A percentile compares a stretch with the other conserved stretches of the same genome.
Evolutionary conservation across 2,113 vertebrate genomes (phyloP).

Genomic region (Gadus macrocephalus): DNA sequence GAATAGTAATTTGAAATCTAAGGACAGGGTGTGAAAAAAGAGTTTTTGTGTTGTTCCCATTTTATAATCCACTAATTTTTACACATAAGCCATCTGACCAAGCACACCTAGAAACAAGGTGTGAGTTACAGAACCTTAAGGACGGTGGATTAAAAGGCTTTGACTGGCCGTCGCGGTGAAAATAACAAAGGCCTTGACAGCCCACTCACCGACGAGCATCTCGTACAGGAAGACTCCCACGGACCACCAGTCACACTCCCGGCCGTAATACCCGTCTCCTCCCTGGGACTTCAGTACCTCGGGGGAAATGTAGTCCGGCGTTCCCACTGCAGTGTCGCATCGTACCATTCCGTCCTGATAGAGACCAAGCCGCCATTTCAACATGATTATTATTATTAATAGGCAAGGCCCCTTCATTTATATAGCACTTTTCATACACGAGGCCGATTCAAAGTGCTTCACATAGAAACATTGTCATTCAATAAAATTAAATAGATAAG

Average conservation of each 20-base stretch:
- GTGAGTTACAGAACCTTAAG: background rate
- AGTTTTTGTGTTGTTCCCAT: too few relatives aligned
- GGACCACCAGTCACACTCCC: constrained; percentile 99
- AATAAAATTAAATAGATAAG: too few relatives aligned
- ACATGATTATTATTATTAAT: background rate
- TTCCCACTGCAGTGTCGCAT: constrained; percentile 97
- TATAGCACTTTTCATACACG: too few relatives aligned
- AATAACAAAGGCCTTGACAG: background rate
- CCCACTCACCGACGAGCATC: constrained; percentile 95
- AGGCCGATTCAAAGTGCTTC: too few relatives aligned
- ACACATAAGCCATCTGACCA: too few relatives aligned
- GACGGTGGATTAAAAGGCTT: background rate
- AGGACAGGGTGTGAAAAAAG: too few relatives aligned
- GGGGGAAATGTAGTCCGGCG: constrained; percentile 98
- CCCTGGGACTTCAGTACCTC: constrained; percentile 99
- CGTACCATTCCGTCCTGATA: constrained; percentile 97
- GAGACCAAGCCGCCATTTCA: background rate
- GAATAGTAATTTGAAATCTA: too few relatives aligned
- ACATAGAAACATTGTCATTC: too few relatives aligned
- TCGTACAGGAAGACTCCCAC: constrained; percentile 98
- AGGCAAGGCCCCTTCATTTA: too few relatives aligned
- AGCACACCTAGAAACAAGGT: background rate
- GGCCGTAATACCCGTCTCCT: constrained; percentile 95
- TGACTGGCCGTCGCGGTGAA: background rate
- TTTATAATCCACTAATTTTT: too few relatives aligned